Evolutionary conservation across 2,113 vertebrate species (phyloP).

Genomic region (Atrichornis clamosus): DNA sequence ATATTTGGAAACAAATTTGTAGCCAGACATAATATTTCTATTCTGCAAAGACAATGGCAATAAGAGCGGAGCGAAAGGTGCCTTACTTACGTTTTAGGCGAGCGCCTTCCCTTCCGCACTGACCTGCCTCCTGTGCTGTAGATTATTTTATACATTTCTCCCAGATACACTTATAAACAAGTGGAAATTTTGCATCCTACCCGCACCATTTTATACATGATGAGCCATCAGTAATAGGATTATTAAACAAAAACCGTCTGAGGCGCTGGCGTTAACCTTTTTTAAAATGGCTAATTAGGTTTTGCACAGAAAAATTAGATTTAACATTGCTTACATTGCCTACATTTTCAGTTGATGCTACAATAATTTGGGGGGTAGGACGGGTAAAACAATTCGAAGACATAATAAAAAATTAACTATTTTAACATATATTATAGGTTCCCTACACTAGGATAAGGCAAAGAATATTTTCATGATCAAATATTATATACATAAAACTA

Average conservation of each 20-base stretch:
- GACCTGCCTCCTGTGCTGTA: slow-evolving; percentile 82
- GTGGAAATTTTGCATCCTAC: slow-evolving; percentile 98
- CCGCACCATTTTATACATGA: slow-evolving; percentile 99
- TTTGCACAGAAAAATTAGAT: slow-evolving; percentile 99
- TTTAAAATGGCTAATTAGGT: slow-evolving; percentile 99
- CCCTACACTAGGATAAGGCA: slow-evolving; percentile 79
- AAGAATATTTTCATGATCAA: slow-evolving; percentile 87
- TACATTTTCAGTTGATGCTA: slow-evolving; percentile 97
- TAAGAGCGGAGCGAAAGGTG: slow-evolving; percentile 21
- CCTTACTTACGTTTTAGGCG: slow-evolving; percentile 86
- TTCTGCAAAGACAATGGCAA: slow-evolving; percentile 42
- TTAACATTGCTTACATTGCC: slow-evolving; percentile 99
- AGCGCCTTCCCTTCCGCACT: slow-evolving; percentile 72
- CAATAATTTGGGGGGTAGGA: slow-evolving; percentile 82
- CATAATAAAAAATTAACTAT: slow-evolving; percentile 88
- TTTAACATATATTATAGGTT: slow-evolving; percentile 84
- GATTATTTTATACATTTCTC: slow-evolving; percentile 93
- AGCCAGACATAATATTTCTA: slow-evolving; percentile 15
- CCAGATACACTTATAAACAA: slow-evolving; percentile 95
- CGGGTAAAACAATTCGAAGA: slow-evolving; percentile 72
- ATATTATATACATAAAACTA: slow-evolving; percentile 93
- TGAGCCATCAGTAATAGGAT: slow-evolving; percentile 99
- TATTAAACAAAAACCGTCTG: slow-evolving; percentile 99
- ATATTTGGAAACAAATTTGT: slow-evolving; percentile 38
- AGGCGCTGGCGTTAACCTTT: slow-evolving; percentile 99